Evolutionary conservation across 2,888 invertebrate species (phyloP).

Genomic region (Acronicta aceris): DNA sequence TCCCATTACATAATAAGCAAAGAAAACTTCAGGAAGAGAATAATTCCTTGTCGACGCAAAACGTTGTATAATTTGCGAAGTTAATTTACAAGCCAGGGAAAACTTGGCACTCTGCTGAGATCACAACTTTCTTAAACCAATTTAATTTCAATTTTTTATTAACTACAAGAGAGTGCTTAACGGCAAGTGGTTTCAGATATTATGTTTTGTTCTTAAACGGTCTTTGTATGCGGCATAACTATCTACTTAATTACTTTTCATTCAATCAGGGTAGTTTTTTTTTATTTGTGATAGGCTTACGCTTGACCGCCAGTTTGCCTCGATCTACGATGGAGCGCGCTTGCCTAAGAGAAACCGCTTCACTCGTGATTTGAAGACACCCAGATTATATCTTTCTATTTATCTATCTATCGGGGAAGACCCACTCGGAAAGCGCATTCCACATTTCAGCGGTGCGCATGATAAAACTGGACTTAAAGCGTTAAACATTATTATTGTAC

Average conservation of each 20-base stretch:
- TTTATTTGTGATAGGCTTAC: too few relatives aligned
- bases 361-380: too few relatives aligned
- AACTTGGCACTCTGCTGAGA: constrained; percentile 28
- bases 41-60: constrained; percentile 27
- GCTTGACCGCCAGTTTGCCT: too few relatives aligned
- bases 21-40: constrained; percentile 5
- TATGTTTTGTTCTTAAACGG: background rate
- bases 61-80: constrained; percentile 40
- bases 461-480: too few relatives aligned
- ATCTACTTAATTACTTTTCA: background rate
- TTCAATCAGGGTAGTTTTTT: too few relatives aligned
- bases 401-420: too few relatives aligned
- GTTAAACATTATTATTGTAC: too few relatives aligned
- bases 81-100: constrained; percentile 32
- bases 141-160: constrained; percentile 48
- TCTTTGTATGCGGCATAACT: background rate
- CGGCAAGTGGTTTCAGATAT: constrained; percentile 7
- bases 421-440: too few relatives aligned
- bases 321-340: too few relatives aligned
- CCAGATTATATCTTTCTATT: too few relatives aligned
- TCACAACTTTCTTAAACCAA: constrained; percentile 44
- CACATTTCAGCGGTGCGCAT: too few relatives aligned
- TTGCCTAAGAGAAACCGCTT: too few relatives aligned
- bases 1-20: background rate
- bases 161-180: constrained; percentile 24